Evolutionary conservation across 1,140 invertebrate species (phyloP), one percentile per base, ranked within the genome.

Genomic region (Samia ricini): DNA sequence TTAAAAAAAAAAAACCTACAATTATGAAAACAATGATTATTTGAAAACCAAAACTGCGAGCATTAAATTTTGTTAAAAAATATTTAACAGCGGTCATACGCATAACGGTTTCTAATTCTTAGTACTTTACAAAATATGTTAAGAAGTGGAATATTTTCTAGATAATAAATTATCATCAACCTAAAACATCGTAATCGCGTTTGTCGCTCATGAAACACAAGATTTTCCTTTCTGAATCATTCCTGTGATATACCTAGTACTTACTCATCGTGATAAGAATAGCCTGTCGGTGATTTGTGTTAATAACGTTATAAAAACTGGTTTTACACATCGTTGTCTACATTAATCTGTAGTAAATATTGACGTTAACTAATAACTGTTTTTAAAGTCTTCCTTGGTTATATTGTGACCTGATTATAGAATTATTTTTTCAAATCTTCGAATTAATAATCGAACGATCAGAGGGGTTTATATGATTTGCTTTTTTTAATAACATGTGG

Each of bases 181-280:
- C 12, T 57, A 10, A 42, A 36, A 20, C 7, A 26, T 20, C 12
- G 26, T 42, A 26, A n/a, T 26, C 26, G 56, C 10, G 29, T 36
- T 42, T 33, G 36, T 57, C 20, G 20, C 20, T 20, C 26, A 57
- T 36, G 20, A 42, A 7, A 42, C 12, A 57, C 42, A n/a, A 59
- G 57, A 49, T 59, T 49, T 59, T 24, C 42, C 42, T 26, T 42
- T 20, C 21, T 59, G 57, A 50, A 23, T 59, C 42, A 59, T 23
- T 18, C 21, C 15, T 24, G 33, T 12, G 24, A 50, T 42, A 42
- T 42, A n/a, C n/a, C n/a, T n/a, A 42, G 8, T 42, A 42, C 33
- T 59, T 20, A 50, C 15, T 59, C 22, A 26, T 4, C 12, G n/a
- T 33, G 29, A 57, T 36, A 57, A 56, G 29, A 36, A 36, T 57